Evolutionary conservation across 2,888 invertebrate genomes (phyloP).

Genomic region (Hoplodrina blanda): DNA sequence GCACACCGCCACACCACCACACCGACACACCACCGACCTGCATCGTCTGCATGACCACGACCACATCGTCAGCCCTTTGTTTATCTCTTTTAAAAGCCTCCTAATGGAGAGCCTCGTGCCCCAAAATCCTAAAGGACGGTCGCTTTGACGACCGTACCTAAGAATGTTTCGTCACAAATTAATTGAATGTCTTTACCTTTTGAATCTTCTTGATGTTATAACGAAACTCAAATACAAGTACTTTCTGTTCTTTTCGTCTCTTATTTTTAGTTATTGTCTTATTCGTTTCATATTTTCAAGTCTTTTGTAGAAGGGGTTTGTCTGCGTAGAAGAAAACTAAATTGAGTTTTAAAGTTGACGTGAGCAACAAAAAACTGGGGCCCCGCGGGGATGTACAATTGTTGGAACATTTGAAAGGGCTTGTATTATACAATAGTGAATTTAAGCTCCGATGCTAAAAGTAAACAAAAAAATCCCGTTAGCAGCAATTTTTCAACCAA

Average conservation of each 20-base stretch:
- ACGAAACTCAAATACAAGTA: constrained; percentile 59
- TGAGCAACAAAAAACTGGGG: constrained; percentile 13
- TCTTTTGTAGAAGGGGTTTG: constrained; percentile 46
- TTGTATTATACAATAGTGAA: not conserved
- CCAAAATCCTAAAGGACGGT: constrained; percentile 61
- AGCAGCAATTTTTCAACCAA: constrained; percentile 24
- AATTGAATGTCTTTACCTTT: constrained; percentile 70
- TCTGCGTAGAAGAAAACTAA: constrained; percentile 38
- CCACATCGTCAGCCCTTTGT: constrained; percentile 69
- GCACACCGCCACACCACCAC: constrained; percentile 55
- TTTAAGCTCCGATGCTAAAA: not conserved
- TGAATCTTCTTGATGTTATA: constrained; percentile 64
- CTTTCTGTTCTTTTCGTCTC: constrained; percentile 48
- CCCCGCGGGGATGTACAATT: constrained; percentile 18
- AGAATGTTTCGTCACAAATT: constrained; percentile 70
- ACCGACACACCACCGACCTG: constrained; percentile 58
- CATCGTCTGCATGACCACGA: constrained; percentile 62
- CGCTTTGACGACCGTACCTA: constrained; percentile 60
- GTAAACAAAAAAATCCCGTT: constrained; percentile 10
- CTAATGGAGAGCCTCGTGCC: constrained; percentile 69
- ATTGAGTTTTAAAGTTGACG: constrained; percentile 46
- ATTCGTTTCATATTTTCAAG: constrained; percentile 55
- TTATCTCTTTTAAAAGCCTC: constrained; percentile 78
- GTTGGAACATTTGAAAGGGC: constrained; percentile 26
- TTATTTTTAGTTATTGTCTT: constrained; percentile 47